Conservation (phyloP, 2,797 vertebrate species). For the Eurystomus glaucurus region DNA sequence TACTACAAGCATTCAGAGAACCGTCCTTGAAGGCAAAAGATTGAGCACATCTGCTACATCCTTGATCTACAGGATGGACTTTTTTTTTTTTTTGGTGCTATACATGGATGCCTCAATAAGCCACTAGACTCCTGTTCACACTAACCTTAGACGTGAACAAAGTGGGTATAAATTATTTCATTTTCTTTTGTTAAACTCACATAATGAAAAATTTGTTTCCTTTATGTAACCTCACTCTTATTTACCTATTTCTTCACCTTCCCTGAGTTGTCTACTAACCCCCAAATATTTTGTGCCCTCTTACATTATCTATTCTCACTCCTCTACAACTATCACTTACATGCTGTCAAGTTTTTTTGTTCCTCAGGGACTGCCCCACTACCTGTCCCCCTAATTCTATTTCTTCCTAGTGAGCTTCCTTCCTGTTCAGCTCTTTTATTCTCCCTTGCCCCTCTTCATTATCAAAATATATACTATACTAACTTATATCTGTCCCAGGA, state of each 20-base stretch:
- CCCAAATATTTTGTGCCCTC: background rate
- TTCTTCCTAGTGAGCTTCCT: background rate
- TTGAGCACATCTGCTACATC: background rate
- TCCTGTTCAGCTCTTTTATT: background rate
- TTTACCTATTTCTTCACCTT: background rate
- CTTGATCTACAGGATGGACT: background rate
- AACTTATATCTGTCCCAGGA: background rate
- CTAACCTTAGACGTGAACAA: background rate
- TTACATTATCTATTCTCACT: background rate
- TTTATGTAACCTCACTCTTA: background rate
- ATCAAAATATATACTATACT: background rate
- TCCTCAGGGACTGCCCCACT: background rate
- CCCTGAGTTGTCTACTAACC: background rate
- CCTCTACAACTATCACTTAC: background rate
- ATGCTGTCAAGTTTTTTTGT: background rate
- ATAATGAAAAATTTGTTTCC: background rate
- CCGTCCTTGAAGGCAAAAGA: background rate
- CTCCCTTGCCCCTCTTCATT: background rate
- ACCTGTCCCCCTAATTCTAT: background rate
- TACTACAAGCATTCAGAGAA: background rate
- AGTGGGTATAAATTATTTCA: background rate
- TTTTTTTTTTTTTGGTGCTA: background rate
- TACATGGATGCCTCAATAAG: background rate
- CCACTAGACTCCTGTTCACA: background rate
- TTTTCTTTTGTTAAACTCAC: background rate